These are phyloP conservation scores for Drosophila takahashii DNA, from an alignment of 1,140 invertebrate species.

Conservation along the genomic window DNA sequence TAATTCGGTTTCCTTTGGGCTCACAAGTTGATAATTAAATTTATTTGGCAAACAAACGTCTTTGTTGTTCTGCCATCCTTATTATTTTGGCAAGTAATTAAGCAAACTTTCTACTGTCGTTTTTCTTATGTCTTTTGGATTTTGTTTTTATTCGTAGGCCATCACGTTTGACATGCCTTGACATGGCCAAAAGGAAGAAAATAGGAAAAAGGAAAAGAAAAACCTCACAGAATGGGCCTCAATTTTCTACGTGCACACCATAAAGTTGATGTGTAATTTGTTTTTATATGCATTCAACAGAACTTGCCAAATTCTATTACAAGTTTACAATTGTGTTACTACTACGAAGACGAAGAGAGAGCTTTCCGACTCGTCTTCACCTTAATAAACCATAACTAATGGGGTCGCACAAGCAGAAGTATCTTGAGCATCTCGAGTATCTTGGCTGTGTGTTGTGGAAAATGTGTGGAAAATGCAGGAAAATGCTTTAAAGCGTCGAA, in stretches of 20 bases:
- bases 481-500: slow-evolving; percentile 46
- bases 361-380: slow-evolving; percentile 39
- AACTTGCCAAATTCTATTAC: slow-evolving; percentile 77
- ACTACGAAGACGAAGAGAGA: slow-evolving; percentile 31
- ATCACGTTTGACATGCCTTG: slow-evolving; percentile 76
- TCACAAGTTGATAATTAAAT: slow-evolving; percentile 64
- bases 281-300: slow-evolving; percentile 65
- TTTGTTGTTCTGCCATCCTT: slow-evolving; percentile 24
- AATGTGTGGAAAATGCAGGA: slow-evolving; percentile 9
- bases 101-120: slow-evolving; percentile 64
- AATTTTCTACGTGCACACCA: slow-evolving; percentile 78
- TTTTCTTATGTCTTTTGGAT: slow-evolving; percentile 33
- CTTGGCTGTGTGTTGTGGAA: background rate
- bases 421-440: background rate
- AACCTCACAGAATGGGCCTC: slow-evolving; percentile 32
- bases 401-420: slow-evolving; percentile 37
- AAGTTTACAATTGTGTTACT: slow-evolving; percentile 79
- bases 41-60: slow-evolving; percentile 36
- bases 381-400: slow-evolving; percentile 81
- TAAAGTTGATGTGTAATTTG: slow-evolving; percentile 79
- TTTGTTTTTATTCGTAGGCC: slow-evolving; percentile 33
- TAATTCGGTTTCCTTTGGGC: slow-evolving; percentile 2
- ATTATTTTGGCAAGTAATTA: slow-evolving; percentile 78
- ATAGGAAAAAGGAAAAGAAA: slow-evolving; percentile 32
- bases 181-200: slow-evolving; percentile 28